Percentiles rank a stretch among this genome's conserved stretches.
Evolutionary conservation across 2,888 invertebrate species (phyloP).

Genomic region (Cordilura impudica): DNA sequence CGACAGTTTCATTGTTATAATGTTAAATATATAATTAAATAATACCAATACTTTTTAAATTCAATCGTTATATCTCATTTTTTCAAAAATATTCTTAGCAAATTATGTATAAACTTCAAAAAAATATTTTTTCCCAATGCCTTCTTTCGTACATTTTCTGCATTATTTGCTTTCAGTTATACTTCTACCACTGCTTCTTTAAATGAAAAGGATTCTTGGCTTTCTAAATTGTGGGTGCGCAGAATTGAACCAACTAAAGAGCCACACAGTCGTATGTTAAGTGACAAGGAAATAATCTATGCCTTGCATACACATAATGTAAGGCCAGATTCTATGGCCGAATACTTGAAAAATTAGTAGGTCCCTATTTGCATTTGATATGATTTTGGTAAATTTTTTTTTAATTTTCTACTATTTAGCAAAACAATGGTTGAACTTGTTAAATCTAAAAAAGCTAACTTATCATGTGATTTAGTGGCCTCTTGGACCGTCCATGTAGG

Average conservation of each 20-base stretch:
- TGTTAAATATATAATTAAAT: no score
- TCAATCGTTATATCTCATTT: no score
- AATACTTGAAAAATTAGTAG: constrained; percentile 95
- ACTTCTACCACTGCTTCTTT: constrained; percentile 68
- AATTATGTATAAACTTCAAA: no score
- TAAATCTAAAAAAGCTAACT: constrained; percentile 84
- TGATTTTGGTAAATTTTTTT: constrained; percentile 14
- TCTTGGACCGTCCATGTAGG: constrained; percentile 95
- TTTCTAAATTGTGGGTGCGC: constrained; percentile 91
- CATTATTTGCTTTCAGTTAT: constrained; percentile 65
- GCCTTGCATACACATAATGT: constrained; percentile 97
- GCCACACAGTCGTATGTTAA: constrained; percentile 96
- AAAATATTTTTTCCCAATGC: no score
- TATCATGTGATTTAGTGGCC: constrained; percentile 92
- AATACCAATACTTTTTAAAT: no score
- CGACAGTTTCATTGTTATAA: no score
- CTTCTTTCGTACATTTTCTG: no score
- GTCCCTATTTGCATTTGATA: constrained; percentile 74
- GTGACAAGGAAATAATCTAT: constrained; percentile 97
- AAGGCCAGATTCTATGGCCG: constrained; percentile 90
- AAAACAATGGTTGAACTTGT: constrained; percentile 88
- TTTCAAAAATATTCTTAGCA: no score
- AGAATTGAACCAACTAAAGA: constrained; percentile 96
- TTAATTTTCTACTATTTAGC: constrained; percentile 77
- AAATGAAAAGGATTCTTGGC: constrained; percentile 85